These are phyloP conservation scores for Altica lythri DNA, from an alignment of 2,888 invertebrate species.

Conservation along the genomic window DNA sequence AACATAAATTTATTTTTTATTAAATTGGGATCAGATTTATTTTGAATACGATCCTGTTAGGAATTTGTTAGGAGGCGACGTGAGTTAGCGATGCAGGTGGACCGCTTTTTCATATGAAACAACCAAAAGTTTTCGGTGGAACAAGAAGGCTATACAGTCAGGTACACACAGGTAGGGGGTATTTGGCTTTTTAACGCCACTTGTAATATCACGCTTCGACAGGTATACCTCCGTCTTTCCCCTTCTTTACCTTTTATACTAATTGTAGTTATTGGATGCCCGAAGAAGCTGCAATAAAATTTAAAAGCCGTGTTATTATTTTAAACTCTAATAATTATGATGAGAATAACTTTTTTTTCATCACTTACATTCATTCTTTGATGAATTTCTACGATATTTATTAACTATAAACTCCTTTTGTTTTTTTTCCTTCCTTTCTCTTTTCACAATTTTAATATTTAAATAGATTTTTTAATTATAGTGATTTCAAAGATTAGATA, in stretches of 20 bases:
- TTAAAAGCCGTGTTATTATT: constrained; percentile 34
- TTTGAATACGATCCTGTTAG: constrained; percentile 16
- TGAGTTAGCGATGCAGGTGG: constrained; percentile 31
- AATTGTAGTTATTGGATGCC: constrained; percentile 30
- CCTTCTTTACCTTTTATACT: too few species aligned
- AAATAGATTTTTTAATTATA: too few species aligned
- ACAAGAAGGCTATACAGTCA: too few species aligned
- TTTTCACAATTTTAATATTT: too few species aligned
- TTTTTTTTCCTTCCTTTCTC: too few species aligned
- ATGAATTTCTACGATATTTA: too few species aligned
- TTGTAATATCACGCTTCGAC: constrained; percentile 35
- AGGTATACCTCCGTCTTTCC: constrained; percentile 31
- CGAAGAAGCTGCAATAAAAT: constrained; percentile 32
- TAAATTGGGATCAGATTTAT: too few species aligned
- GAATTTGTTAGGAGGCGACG: constrained; percentile 28
- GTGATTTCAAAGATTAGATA: too few species aligned
- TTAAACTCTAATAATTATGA: constrained; percentile 31
- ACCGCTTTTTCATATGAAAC: constrained; percentile 35
- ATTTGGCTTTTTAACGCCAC: constrained; percentile 36
- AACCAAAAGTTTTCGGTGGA: constrained; percentile 32
- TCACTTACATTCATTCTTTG: too few species aligned
- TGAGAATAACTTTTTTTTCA: too few species aligned
- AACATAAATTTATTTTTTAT: too few species aligned
- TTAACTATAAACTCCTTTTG: too few species aligned
- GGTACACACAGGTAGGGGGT: constrained; percentile 35